These are phyloP conservation scores for Caenorhabditis doughertyi DNA, from an alignment of 2,888 invertebrate species.

Conservation along the genomic window DNA sequence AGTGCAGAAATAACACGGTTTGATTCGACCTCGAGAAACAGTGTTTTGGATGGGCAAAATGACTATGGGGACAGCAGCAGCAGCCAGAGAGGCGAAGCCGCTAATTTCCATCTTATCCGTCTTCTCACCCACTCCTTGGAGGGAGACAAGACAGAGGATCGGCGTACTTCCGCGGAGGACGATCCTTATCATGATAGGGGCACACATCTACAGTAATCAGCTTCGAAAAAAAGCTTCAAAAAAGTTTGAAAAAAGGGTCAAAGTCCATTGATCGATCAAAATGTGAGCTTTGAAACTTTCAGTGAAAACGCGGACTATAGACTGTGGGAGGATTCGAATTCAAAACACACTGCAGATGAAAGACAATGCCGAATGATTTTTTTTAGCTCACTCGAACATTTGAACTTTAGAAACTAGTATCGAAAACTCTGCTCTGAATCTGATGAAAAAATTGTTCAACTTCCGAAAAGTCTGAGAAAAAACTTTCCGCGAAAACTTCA, in stretches of 20 bases:
- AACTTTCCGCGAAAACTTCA: not conserved
- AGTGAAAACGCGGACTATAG: not conserved
- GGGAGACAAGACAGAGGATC: constrained; percentile 31
- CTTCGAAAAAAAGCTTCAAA: not conserved
- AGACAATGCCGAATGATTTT: not conserved
- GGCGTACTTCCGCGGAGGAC: constrained; percentile 22
- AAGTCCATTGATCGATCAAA: constrained; percentile 15
- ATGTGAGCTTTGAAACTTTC: constrained; percentile 20
- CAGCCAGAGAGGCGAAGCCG: constrained; percentile 47
- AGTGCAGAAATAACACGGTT: constrained; percentile 57
- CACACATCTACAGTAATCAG: constrained; percentile 17
- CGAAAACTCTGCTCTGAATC: no score
- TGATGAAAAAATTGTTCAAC: no score
- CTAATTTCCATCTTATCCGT: constrained; percentile 57
- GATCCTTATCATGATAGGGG: constrained; percentile 34
- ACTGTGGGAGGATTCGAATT: not conserved
- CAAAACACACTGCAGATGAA: not conserved
- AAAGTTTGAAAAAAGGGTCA: not conserved
- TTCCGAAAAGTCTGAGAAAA: no score
- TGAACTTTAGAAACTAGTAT: no score
- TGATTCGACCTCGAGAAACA: constrained; percentile 63
- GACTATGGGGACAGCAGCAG: constrained; percentile 39
- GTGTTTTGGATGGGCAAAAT: constrained; percentile 37
- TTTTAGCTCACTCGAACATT: no score
- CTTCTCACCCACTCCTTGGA: constrained; percentile 17